Evolutionary conservation across 2,797 vertebrate genomes (phyloP).

Genomic region (Remorina albescens): DNA sequence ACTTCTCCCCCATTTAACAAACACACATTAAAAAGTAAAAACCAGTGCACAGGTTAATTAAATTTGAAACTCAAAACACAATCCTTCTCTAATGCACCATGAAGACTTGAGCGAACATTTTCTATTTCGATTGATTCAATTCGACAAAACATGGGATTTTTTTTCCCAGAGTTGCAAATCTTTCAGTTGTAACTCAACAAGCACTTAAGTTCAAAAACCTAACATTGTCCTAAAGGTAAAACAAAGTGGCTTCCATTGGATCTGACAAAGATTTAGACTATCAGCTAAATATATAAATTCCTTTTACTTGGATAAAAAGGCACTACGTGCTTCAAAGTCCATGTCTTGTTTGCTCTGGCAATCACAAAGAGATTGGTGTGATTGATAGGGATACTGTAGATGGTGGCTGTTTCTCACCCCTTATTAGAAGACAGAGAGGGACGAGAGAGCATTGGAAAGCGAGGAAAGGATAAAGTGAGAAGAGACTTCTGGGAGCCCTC

Average conservation of each 20-base stretch:
- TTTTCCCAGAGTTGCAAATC: too few species aligned
- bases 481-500: slow-evolving; percentile 92
- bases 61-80: neutral
- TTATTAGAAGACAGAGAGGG: slow-evolving; percentile 90
- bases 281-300: neutral
- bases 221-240: neutral
- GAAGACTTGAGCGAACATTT: neutral
- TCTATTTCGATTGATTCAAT: neutral
- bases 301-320: neutral
- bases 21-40: neutral
- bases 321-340: neutral
- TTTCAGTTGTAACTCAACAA: neutral
- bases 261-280: neutral
- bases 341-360: slow-evolving; percentile 73
- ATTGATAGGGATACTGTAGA: slow-evolving; percentile 47
- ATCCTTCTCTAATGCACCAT: neutral
- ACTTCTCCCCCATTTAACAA: neutral
- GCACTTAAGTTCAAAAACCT: neutral
- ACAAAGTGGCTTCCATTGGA: neutral
- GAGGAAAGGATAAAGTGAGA: slow-evolving; percentile 92
- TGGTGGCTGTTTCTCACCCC: slow-evolving; percentile 88
- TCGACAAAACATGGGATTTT: too few species aligned
- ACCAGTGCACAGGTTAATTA: slow-evolving; percentile 3
- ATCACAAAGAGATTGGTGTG: slow-evolving; percentile 22
- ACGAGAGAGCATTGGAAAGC: slow-evolving; percentile 94